A percentile compares a stretch with the other conserved stretches of the same genome.
phyloP scores from a whole-genome alignment of 2,797 vertebrate species.

The Protosalanx chinensis region DNA sequence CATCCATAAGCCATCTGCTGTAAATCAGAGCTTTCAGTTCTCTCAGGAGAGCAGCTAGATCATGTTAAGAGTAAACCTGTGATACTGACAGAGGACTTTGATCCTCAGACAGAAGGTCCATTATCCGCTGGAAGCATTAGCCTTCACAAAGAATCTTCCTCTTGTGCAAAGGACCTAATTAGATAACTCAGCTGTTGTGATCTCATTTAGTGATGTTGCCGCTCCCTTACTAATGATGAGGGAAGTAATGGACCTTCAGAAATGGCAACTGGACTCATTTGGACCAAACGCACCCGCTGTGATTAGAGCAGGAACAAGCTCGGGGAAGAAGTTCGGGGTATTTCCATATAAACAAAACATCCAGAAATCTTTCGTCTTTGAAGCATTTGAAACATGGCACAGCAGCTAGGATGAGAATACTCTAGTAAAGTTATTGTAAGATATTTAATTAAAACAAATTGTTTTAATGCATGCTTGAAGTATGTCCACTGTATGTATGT shows the following conservation, averaged over 20 bases:
- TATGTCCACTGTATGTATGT: too few relatives aligned
- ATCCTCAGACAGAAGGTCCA: slow-evolving; percentile 30
- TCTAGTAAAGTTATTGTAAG: too few relatives aligned
- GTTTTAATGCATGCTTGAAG: too few relatives aligned
- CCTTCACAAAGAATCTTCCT: slow-evolving; percentile 15
- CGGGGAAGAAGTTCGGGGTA: slow-evolving; percentile 23
- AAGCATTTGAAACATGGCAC: too few relatives aligned
- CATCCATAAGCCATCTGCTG: slow-evolving; percentile 23
- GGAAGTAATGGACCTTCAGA: slow-evolving; percentile 23
- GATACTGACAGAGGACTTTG: slow-evolving; percentile 29
- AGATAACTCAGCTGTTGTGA: slow-evolving; percentile 31
- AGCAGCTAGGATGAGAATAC: too few relatives aligned
- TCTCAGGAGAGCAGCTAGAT: slow-evolving; percentile 53
- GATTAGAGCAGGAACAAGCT: slow-evolving; percentile 19
- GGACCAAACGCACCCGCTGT: slow-evolving; percentile 18
- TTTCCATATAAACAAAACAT: background rate
- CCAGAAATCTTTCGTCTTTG: too few relatives aligned
- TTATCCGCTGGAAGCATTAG: slow-evolving; percentile 40
- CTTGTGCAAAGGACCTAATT: slow-evolving; percentile 21
- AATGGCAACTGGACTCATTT: slow-evolving; percentile 29
- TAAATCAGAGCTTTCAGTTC: slow-evolving; percentile 25
- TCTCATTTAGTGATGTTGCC: slow-evolving; percentile 27
- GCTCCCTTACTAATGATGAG: slow-evolving; percentile 12
- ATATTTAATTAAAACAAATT: too few relatives aligned
- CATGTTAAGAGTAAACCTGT: slow-evolving; percentile 31